Percentiles rank a stretch among this genome's conserved stretches.
These are phyloP conservation scores for Pachypeltis micranthus DNA, from an alignment of 1,140 invertebrate species.

Conservation along the genomic window DNA sequence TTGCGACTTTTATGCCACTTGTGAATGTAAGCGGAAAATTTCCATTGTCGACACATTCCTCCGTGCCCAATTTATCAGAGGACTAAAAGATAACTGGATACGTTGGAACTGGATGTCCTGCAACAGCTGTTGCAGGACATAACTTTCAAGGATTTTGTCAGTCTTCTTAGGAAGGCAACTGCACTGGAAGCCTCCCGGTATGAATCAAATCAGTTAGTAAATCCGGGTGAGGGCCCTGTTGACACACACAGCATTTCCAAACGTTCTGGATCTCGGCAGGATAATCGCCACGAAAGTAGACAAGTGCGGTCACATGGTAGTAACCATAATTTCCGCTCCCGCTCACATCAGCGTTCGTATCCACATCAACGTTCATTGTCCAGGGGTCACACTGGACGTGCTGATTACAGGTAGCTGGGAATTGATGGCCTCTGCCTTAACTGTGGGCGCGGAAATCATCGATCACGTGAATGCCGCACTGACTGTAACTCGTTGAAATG, in stretches of 20 bases:
- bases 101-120: no score
- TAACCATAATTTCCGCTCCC: not conserved
- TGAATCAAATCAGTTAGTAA: not conserved
- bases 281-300: no score
- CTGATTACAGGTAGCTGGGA: not conserved
- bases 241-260: not conserved
- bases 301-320: no score
- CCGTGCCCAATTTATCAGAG: conserved; percentile 3
- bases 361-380: not conserved
- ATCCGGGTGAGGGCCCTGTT: not conserved
- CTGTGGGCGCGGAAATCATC: not conserved
- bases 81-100: not conserved
- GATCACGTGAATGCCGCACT: not conserved
- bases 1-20: not conserved
- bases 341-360: not conserved
- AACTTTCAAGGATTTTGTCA: not conserved
- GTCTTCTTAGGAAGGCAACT: not conserved
- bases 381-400: no score
- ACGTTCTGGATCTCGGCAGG: not conserved
- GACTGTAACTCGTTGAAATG: not conserved
- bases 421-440: not conserved
- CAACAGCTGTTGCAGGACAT: conserved; percentile 1
- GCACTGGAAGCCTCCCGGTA: not conserved
- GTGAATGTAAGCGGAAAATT: not conserved
- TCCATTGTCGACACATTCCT: not conserved